phyloP scores from a whole-genome alignment of 2,113 vertebrate genomes.

The Ovibos moschatus region DNA sequence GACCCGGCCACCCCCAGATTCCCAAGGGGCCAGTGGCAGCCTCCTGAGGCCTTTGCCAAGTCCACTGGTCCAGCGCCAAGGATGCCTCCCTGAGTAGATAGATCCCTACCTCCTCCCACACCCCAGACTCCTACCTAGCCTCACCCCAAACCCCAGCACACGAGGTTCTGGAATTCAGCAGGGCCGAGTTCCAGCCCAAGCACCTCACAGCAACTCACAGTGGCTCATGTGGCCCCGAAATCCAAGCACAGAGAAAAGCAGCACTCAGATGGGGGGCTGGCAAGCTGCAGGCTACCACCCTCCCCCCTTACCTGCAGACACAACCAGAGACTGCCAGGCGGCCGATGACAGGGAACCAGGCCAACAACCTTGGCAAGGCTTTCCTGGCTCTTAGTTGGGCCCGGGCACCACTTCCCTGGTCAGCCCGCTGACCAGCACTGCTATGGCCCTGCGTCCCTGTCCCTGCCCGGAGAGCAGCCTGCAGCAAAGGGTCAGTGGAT shows the following conservation, averaged over 20 bases:
- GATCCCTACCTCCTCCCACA: not conserved
- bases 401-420: not conserved
- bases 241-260: not conserved
- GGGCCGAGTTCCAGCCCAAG: not conserved
- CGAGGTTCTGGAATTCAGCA: not conserved
- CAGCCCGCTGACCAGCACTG: not conserved
- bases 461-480: not conserved
- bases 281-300: not conserved
- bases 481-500: not conserved
- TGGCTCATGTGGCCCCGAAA: not conserved
- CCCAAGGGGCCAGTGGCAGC: not conserved
- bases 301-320: not conserved
- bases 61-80: not conserved
- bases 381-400: not conserved
- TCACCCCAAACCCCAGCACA: not conserved
- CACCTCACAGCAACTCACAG: not conserved
- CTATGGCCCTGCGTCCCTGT: not conserved
- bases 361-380: slow-evolving; percentile 2
- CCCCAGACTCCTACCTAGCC: not conserved
- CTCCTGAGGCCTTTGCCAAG: not conserved
- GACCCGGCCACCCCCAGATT: not conserved
- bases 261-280: not conserved
- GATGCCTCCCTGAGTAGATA: not conserved
- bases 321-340: not conserved
- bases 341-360: not conserved